These are phyloP conservation scores for Acromyrmex echinatior DNA, from an alignment of 1,140 invertebrate species.

Conservation along the genomic window DNA sequence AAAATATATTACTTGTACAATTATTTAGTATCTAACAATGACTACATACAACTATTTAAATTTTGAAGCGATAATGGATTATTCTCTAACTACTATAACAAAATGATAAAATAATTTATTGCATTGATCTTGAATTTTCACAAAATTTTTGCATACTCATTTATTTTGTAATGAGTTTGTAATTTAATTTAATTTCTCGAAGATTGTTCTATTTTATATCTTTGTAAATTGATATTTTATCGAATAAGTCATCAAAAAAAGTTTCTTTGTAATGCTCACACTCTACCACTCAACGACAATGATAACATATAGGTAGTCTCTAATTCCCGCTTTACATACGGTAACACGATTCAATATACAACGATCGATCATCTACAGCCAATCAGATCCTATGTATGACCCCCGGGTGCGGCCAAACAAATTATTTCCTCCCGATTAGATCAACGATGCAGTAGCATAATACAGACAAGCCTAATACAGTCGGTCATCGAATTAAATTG, in stretches of 20 bases:
- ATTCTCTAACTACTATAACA: neutral
- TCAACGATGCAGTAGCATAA: slow-evolving; percentile 43
- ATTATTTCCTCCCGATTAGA: slow-evolving; percentile 82
- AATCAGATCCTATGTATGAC: slow-evolving; percentile 72
- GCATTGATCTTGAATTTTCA: neutral
- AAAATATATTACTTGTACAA: neutral
- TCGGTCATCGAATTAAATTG: slow-evolving; percentile 68
- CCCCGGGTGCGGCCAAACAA: slow-evolving; percentile 78
- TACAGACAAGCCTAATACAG: slow-evolving; percentile 31
- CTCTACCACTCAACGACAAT: slow-evolving; percentile 41
- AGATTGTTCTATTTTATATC: too few species aligned
- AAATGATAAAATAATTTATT: neutral
- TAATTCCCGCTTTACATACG: slow-evolving; percentile 52
- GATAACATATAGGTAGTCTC: slow-evolving; percentile 50
- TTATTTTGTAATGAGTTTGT: neutral
- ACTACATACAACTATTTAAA: neutral
- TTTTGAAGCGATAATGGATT: neutral
- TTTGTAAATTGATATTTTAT: neutral
- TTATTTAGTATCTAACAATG: neutral
- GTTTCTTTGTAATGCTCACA: slow-evolving; percentile 9
- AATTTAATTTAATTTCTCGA: neutral
- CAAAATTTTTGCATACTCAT: neutral
- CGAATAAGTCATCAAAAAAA: neutral
- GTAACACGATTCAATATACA: slow-evolving; percentile 51
- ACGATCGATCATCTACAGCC: slow-evolving; percentile 78